These are phyloP conservation scores for Auanema freiburgensis DNA, from an alignment of 2,888 invertebrate species.

Conservation along the genomic window DNA sequence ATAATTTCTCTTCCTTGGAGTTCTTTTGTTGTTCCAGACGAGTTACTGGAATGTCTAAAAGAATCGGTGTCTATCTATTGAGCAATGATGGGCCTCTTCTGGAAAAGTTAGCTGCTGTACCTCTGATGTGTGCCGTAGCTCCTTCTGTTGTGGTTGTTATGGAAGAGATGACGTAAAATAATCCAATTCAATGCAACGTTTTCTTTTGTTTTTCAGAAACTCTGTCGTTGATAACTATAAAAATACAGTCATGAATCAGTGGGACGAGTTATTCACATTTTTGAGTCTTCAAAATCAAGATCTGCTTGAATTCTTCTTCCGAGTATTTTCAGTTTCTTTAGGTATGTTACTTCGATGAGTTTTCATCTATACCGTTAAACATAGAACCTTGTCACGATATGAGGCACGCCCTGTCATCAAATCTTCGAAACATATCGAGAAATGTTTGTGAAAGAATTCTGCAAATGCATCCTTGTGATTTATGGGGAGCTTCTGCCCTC, in stretches of 20 bases:
- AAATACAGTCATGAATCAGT: constrained; percentile 1
- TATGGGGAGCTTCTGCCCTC: constrained; percentile 11
- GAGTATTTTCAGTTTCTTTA: constrained; percentile 42
- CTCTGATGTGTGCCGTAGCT: constrained; percentile 8
- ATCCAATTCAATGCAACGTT: neutral
- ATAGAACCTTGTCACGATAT: constrained; percentile 8
- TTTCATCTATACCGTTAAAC: neutral
- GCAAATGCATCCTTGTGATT: constrained; percentile 22
- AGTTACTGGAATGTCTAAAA: constrained; percentile 15
- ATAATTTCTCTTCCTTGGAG: neutral
- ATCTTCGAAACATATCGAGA: neutral
- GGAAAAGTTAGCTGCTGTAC: neutral
- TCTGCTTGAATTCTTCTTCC: constrained; percentile 35
- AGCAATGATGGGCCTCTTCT: constrained; percentile 14
- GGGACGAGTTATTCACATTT: constrained; percentile 11
- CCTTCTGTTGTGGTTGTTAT: constrained; percentile 8
- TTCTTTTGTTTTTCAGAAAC: neutral
- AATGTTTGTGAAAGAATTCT: constrained; percentile 17
- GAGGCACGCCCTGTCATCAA: neutral
- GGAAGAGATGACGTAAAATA: neutral
- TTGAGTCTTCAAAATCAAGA: constrained; percentile 25
- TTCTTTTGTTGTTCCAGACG: neutral
- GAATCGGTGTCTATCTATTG: constrained; percentile 17
- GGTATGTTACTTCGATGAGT: constrained; percentile 20
- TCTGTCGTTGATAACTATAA: neutral